These are phyloP conservation scores for Tribolium freemani DNA, from an alignment of 2,888 invertebrate genomes.

Conservation along the genomic window DNA sequence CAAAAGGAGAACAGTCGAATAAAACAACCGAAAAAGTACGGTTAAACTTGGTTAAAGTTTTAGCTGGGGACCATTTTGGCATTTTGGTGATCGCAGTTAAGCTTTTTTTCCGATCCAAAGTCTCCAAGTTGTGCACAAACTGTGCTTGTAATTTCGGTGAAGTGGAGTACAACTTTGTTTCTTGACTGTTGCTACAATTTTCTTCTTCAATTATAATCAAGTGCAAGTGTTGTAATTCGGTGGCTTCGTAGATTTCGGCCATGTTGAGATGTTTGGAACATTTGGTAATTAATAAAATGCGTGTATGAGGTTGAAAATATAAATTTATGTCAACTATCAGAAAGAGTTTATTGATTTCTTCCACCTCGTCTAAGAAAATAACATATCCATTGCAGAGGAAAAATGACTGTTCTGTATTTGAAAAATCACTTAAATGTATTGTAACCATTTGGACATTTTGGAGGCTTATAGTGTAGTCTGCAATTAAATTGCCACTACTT, in stretches of 20 bases:
- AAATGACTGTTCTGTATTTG: background rate
- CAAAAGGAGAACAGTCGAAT: conserved; percentile 16
- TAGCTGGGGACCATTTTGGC: background rate
- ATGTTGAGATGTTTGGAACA: background rate
- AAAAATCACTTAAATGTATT: background rate
- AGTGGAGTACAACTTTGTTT: background rate
- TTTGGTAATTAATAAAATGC: background rate
- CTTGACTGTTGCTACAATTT: background rate
- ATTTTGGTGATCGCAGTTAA: background rate
- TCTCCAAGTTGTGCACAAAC: background rate
- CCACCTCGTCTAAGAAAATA: background rate
- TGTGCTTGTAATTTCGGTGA: background rate
- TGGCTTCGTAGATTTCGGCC: background rate
- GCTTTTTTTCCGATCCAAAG: background rate
- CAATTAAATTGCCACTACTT: too few relatives aligned
- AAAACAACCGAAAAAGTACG: background rate
- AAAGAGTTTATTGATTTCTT: background rate
- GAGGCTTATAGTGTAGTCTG: background rate
- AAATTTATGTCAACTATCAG: background rate
- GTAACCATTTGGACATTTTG: background rate
- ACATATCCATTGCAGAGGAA: background rate
- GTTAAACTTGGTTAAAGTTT: background rate
- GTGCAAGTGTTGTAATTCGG: background rate
- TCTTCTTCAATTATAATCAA: background rate
- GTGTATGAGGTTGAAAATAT: conserved; percentile 11